A percentile compares a stretch with the other conserved stretches of the same genome.
Evolutionary conservation across 1,140 invertebrate species (phyloP).

Genomic region (Drosophila virilis): DNA sequence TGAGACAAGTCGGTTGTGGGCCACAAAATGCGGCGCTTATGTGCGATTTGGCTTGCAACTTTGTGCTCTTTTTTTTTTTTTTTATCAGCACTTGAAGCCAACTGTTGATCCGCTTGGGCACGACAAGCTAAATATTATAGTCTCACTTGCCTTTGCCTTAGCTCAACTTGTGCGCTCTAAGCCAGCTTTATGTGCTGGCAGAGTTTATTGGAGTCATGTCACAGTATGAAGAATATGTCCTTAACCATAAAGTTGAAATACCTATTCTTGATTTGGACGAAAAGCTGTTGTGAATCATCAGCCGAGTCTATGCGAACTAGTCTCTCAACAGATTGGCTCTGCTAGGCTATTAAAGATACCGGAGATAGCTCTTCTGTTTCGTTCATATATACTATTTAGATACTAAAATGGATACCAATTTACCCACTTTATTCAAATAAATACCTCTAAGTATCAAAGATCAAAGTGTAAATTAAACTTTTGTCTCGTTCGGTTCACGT

Average conservation of each 20-base stretch:
- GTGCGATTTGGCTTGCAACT: conserved; percentile 69
- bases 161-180: not conserved
- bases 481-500: not conserved
- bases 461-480: not conserved
- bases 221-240: not conserved
- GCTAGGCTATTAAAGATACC: no score
- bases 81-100: conserved; percentile 34
- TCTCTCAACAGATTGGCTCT: no score
- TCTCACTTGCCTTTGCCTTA: conserved; percentile 37
- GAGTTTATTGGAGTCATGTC: not conserved
- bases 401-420: no score
- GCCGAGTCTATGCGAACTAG: no score
- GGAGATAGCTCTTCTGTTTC: no score
- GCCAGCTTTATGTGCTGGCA: not conserved
- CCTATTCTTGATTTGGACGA: not conserved
- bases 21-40: conserved; percentile 60
- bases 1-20: conserved; percentile 41
- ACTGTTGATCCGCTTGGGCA: conserved; percentile 66
- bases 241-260: not conserved
- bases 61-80: conserved; percentile 49
- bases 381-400: no score
- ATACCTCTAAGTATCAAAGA: not conserved
- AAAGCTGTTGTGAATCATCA: no score
- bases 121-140: conserved; percentile 46
- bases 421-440: no score